A percentile compares a stretch with the other conserved stretches of the same genome.
Conservation (phyloP, 2,888 invertebrate species). For the Agonopterix arenella region DNA sequence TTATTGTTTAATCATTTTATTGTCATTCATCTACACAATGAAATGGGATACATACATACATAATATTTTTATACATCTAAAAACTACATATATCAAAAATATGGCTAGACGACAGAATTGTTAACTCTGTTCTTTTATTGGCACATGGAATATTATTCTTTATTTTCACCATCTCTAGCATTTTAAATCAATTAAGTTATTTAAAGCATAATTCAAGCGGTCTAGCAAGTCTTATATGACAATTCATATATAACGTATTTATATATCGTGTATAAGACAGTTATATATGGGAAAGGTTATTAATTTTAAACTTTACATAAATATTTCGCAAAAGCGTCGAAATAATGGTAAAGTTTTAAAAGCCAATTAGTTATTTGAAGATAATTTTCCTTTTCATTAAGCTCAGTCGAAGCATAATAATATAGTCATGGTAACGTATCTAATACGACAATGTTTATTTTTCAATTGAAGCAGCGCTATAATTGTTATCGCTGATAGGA, state of each 20-base stretch:
- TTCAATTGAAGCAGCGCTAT: too few relatives aligned
- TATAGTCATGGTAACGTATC: too few relatives aligned
- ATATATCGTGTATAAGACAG: constrained; percentile 67
- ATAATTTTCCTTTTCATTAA: background rate
- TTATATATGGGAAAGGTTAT: constrained; percentile 16
- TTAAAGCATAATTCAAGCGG: constrained; percentile 9
- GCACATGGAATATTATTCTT: constrained; percentile 53
- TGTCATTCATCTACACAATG: constrained; percentile 61
- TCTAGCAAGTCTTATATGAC: constrained; percentile 52
- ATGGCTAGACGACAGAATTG: constrained; percentile 63
- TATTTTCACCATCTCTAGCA: constrained; percentile 11
- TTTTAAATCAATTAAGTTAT: constrained; percentile 1
- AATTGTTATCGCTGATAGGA: too few relatives aligned
- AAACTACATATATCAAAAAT: constrained; percentile 61
- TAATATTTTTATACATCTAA: constrained; percentile 57
- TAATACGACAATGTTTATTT: too few relatives aligned
- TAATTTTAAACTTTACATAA: constrained; percentile 35
- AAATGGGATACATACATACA: constrained; percentile 61
- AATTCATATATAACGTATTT: constrained; percentile 66
- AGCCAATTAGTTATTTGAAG: constrained; percentile 17
- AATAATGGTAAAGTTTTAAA: constrained; percentile 53
- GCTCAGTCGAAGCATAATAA: background rate
- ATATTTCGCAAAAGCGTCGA: constrained; percentile 57
- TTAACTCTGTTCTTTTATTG: constrained; percentile 46
- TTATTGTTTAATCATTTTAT: constrained; percentile 61